A percentile compares a stretch with the other conserved stretches of the same genome.
Evolutionary conservation across 2,797 vertebrate genomes (phyloP).

Genomic region (Pterois miles): DNA sequence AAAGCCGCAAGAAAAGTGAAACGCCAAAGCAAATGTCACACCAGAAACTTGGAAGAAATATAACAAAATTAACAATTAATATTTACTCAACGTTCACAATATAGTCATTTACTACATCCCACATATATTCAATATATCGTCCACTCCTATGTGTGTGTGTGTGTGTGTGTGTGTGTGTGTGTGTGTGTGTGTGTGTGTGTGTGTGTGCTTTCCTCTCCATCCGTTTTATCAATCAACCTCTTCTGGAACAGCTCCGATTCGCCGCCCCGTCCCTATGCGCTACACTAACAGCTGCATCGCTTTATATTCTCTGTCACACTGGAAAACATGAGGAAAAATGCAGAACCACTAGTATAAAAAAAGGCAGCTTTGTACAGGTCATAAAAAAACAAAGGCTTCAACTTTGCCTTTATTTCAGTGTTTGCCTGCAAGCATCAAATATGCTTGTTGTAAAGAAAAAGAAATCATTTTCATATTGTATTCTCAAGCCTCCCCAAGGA

Average conservation of each 20-base stretch:
- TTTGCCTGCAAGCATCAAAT: conserved; percentile 75
- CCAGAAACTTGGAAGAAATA: too few species aligned
- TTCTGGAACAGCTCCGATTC: not conserved
- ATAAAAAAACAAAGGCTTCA: conserved; percentile 60
- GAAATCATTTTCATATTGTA: conserved; percentile 81
- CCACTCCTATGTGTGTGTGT: too few species aligned
- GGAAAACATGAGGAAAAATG: conserved; percentile 27
- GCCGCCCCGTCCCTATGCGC: not conserved
- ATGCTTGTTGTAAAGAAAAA: conserved; percentile 74
- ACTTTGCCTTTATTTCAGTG: conserved; percentile 62
- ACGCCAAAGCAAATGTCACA: too few species aligned
- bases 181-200: not conserved
- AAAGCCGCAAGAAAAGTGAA: too few species aligned
- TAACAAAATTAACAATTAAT: too few species aligned
- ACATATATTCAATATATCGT: too few species aligned
- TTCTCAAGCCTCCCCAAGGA: conserved; percentile 72
- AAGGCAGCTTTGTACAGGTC: conserved; percentile 36
- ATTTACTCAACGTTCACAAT: too few species aligned
- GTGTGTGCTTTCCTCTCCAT: not conserved
- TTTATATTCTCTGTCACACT: conserved; percentile 18
- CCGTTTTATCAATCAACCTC: not conserved
- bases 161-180: not conserved
- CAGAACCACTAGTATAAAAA: conserved; percentile 27
- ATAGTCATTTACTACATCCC: too few species aligned
- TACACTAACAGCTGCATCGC: not conserved